These are phyloP conservation scores for Harpagus bidentatus DNA, from an alignment of 2,113 vertebrate genomes.

Conservation along the genomic window DNA sequence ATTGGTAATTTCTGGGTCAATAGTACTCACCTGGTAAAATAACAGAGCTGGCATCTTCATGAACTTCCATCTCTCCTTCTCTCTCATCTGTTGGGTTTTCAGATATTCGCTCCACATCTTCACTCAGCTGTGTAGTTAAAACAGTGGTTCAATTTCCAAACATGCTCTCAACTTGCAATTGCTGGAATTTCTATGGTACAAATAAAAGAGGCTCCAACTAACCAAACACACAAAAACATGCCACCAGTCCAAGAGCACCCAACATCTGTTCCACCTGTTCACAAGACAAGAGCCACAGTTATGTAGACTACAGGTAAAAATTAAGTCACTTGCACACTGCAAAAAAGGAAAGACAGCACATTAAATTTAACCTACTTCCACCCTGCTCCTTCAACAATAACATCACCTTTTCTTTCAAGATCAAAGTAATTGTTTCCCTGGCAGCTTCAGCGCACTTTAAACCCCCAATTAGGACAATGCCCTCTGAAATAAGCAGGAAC, in stretches of 20 bases:
- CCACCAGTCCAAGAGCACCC: not conserved
- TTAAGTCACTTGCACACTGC: not conserved
- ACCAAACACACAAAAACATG: not conserved
- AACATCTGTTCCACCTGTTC: not conserved
- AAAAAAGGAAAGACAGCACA: not conserved
- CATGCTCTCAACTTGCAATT: conserved; percentile 40
- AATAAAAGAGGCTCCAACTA: conserved; percentile 49
- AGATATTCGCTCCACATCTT: conserved; percentile 69
- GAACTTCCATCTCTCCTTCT: conserved; percentile 65
- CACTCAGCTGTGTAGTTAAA: conserved; percentile 80
- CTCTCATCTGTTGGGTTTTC: conserved; percentile 57
- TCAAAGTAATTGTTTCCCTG: not conserved
- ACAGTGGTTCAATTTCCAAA: conserved; percentile 60
- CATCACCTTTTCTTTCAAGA: not conserved
- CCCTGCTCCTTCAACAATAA: not conserved
- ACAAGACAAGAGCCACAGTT: not conserved
- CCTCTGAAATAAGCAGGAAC: not conserved
- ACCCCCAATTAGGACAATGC: not conserved
- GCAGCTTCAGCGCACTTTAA: not conserved
- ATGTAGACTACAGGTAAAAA: not conserved
- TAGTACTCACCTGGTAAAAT: conserved; percentile 75
- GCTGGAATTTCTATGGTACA: conserved; percentile 53
- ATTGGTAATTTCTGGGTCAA: not conserved
- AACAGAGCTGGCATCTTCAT: conserved; percentile 57
- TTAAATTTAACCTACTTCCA: conserved; percentile 18